Evolutionary conservation across 2,888 invertebrate species (phyloP), one percentile per base, ranked within the genome.

Genomic region (Harpalus rubripes): DNA sequence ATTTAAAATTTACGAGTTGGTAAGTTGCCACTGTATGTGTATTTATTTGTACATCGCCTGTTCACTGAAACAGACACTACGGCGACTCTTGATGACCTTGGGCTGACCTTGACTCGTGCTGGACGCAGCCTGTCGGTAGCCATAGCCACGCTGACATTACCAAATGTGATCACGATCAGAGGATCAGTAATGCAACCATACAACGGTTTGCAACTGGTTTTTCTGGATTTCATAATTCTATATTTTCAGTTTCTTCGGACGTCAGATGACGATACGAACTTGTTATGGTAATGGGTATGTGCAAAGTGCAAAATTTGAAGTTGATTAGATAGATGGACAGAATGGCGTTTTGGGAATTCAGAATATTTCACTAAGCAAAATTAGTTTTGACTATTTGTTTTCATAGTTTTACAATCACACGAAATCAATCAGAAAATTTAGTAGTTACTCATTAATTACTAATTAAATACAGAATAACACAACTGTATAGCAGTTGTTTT

Each of bases 151-250:
- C 44, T 74, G 72, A 41, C 72, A 74, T 44, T 74, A 74, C 72
- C 72, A 74, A 74, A 44, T 44, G 72, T 41, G 72, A 74, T 74
- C 18, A 6, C 22, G 72, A 74, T 74, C 18, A 22, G 22, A 22
- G 4, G 72, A 74, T 44, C 41, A 10, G 72, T 74, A 68, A 41
- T 74, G 72, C 44, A 74, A 74, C 39, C 12, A 22, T 22, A 63
- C 68, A 68, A 68, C 68, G 39, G 68, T 68, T 32, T 68, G 44
- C 72, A 74, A 74, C 72, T 74, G 72, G 72, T 74, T 74, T 74
- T 44, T 74, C 44, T 74, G 18, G 72, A 74, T 74, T 74, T 74
- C 18, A 74, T 74, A 74, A 44, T 74, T 74, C 72, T 18, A 74
- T 74, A 44, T 74, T 74, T 74, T 74, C 44, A 44, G 18, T 74